Evolutionary conservation across 2,797 vertebrate genomes (phyloP), one percentile per base, ranked within the genome.

Genomic region (Sebastes cheni): DNA sequence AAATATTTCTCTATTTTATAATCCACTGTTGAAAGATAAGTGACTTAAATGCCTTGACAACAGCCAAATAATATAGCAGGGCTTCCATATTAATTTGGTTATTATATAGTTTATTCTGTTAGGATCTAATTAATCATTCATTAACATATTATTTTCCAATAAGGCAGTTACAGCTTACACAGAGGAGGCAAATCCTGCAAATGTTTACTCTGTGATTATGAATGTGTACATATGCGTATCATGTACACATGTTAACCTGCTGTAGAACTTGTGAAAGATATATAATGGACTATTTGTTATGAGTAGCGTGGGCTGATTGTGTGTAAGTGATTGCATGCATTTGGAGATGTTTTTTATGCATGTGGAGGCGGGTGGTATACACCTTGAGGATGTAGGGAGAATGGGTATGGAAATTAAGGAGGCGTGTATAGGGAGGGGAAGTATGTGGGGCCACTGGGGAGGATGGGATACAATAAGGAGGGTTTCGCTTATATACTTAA

Each of bases 71-170:
- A 67, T 27, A 55, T 12, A 64, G 8, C 7, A 29, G 6, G 6
- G 6, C 18, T 27, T 67, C 22, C 2, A 52, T 16, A 72, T 73
- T 14, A 29, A 69, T 75, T 20, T 2, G 2, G 6, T 62, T 30
- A 58, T 70, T 54, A 67, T 72, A 50, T 42, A 42, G 25, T 68
- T 75, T 50, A 55, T 67, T 68, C 52, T 36, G 5, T 36, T 75
- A 54, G 22, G 61, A 77, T 68, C n/a, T 60, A 70, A 61, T 84
- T 80, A 75, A 50, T 75, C 46, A 68, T 61, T 74, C 20, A 84
- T 82, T 65, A 67, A 22, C 30, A 78, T 42, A 64, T 75, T 7
- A 75, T 36, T 67, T 60, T 70, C 42, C 60, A 75, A 66, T 27
- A 72, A 61, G 22, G 11, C 59, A 55, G 27, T 22, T 14, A 30